phyloP scores from a whole-genome alignment of 2,113 vertebrate species.

The Nannospalax galili region DNA sequence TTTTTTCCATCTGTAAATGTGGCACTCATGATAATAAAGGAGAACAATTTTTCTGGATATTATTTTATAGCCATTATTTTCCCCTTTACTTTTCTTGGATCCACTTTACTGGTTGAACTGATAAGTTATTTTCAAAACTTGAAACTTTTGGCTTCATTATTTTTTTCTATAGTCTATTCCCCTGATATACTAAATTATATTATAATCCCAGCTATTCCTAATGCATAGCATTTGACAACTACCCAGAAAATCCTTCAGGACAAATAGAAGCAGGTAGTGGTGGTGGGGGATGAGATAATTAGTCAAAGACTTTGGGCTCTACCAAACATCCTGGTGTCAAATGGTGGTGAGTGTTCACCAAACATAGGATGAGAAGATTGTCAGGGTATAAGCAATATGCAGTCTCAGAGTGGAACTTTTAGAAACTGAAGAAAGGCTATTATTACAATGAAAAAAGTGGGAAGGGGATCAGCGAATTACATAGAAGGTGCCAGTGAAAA shows the following conservation, averaged over 20 bases:
- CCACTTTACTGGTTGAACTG: background rate
- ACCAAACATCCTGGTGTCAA: background rate
- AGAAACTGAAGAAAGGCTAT: background rate
- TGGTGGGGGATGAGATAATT: conserved; percentile 13
- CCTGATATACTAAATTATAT: background rate
- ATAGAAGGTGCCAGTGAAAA: background rate
- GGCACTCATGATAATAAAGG: background rate
- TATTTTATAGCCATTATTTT: background rate
- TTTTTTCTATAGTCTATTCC: background rate
- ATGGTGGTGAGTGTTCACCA: background rate
- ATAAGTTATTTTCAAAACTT: background rate
- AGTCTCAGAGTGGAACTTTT: background rate
- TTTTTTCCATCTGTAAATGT: background rate
- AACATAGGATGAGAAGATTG: background rate
- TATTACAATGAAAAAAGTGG: background rate
- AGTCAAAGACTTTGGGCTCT: background rate
- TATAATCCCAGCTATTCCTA: background rate
- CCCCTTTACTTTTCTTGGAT: background rate
- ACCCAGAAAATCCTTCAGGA: background rate
- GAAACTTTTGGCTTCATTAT: background rate
- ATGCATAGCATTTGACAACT: background rate
- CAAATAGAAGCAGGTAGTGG: conserved; percentile 1
- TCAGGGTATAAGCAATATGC: background rate
- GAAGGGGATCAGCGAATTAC: background rate
- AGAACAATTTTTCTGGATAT: background rate